These are phyloP conservation scores for Xenopus tropicalis DNA, from an alignment of 2,113 vertebrate genomes.

Conservation along the genomic window DNA sequence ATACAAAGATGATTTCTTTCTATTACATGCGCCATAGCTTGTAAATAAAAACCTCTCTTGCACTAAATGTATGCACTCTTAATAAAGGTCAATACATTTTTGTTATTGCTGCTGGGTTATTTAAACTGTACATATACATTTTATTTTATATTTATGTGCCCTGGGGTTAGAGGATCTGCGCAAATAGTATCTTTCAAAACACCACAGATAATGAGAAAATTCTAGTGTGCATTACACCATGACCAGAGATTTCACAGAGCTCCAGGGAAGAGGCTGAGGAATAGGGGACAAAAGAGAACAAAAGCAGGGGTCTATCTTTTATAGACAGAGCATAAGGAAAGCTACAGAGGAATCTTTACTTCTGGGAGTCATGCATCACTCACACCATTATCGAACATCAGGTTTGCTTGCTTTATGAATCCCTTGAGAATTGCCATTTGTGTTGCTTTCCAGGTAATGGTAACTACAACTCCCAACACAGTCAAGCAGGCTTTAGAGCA, in stretches of 20 bases:
- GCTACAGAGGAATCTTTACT: not conserved
- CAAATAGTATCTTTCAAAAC: slow-evolving; percentile 33
- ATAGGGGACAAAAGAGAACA: slow-evolving; percentile 17
- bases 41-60: slow-evolving; percentile 43
- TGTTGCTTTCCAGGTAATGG: too few species aligned
- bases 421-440: too few species aligned
- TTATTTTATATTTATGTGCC: slow-evolving; percentile 41
- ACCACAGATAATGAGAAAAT: slow-evolving; percentile 41
- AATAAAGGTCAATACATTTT: slow-evolving; percentile 44
- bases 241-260: slow-evolving; percentile 25
- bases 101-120: slow-evolving; percentile 43
- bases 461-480: too few species aligned
- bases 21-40: slow-evolving; percentile 40
- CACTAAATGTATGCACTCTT: slow-evolving; percentile 40
- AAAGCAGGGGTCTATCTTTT: slow-evolving; percentile 20
- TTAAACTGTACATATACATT: slow-evolving; percentile 45
- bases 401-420: too few species aligned
- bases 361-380: too few species aligned
- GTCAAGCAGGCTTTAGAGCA: too few species aligned
- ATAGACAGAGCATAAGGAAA: slow-evolving; percentile 1
- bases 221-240: slow-evolving; percentile 42
- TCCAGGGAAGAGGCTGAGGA: slow-evolving; percentile 14
- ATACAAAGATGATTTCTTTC: slow-evolving; percentile 25
- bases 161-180: slow-evolving; percentile 28
- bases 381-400: too few species aligned